phyloP scores from a whole-genome alignment of 2,888 invertebrate species.

The Timema podura region DNA sequence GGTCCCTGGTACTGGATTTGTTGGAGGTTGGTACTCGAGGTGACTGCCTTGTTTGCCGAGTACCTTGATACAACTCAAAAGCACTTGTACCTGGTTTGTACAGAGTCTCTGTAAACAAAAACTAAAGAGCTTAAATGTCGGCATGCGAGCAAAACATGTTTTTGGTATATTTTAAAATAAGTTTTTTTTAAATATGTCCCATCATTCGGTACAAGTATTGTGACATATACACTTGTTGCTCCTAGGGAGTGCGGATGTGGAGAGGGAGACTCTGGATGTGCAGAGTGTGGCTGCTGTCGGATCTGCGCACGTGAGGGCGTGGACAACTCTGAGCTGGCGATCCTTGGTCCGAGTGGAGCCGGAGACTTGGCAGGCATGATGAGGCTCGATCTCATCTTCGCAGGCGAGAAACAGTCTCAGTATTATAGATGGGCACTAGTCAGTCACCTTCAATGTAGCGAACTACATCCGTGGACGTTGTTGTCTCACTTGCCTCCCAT shows the following conservation, averaged over 20 bases:
- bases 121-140: too few relatives aligned
- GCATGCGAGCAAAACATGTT: too few relatives aligned
- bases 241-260: constrained; percentile 89
- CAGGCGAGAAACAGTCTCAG: constrained; percentile 44
- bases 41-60: too few relatives aligned
- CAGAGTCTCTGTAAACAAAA: too few relatives aligned
- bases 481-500: too few relatives aligned
- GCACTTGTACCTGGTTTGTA: too few relatives aligned
- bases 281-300: constrained; percentile 87
- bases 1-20: too few relatives aligned
- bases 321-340: constrained; percentile 51
- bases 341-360: constrained; percentile 46
- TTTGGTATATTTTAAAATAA: neutral
- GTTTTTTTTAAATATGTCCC: neutral
- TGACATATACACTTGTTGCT: neutral
- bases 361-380: constrained; percentile 54
- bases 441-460: too few relatives aligned
- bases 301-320: constrained; percentile 73
- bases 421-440: too few relatives aligned
- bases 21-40: too few relatives aligned
- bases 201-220: neutral
- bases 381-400: constrained; percentile 52
- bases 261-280: constrained; percentile 91
- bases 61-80: too few relatives aligned
- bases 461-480: too few relatives aligned